Conservation (phyloP, 1,140 invertebrate genomes). For the Hirudo medicinalis region DNA sequence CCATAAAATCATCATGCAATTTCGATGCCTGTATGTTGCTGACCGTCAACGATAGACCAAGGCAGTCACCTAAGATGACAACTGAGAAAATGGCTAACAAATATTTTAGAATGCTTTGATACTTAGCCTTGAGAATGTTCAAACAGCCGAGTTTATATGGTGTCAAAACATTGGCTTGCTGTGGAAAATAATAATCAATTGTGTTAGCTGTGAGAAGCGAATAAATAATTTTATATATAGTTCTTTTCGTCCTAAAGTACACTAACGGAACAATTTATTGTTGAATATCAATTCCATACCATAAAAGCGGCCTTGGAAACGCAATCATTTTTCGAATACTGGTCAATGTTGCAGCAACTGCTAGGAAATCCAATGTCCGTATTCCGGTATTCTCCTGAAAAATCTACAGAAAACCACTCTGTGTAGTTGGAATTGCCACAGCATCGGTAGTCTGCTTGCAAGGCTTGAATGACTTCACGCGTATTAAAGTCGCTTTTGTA, state of each 20-base stretch:
- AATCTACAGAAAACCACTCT: background rate
- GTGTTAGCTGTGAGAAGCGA: no score
- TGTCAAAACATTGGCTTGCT: no score
- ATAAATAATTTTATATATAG: no score
- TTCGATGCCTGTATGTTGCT: background rate
- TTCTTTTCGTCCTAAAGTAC: no score
- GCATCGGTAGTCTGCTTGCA: conserved; percentile 1
- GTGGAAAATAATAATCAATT: no score
- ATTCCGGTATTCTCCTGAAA: background rate
- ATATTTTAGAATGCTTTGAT: no score
- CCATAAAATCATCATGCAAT: background rate
- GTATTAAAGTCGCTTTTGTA: background rate
- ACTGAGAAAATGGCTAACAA: no score
- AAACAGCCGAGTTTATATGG: no score
- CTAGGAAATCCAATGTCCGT: background rate
- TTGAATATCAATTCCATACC: background rate
- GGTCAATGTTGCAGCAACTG: background rate
- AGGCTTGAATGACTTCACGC: background rate
- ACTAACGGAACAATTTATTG: no score
- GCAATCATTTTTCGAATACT: background rate
- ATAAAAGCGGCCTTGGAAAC: background rate
- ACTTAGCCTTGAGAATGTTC: no score
- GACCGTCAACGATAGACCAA: no score
- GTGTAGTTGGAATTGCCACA: conserved; percentile 9
- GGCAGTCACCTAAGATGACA: no score